A percentile compares a stretch with the other conserved stretches of the same genome.
Conservation (phyloP, 2,888 invertebrate species). For the Lysandra bellargus region DNA sequence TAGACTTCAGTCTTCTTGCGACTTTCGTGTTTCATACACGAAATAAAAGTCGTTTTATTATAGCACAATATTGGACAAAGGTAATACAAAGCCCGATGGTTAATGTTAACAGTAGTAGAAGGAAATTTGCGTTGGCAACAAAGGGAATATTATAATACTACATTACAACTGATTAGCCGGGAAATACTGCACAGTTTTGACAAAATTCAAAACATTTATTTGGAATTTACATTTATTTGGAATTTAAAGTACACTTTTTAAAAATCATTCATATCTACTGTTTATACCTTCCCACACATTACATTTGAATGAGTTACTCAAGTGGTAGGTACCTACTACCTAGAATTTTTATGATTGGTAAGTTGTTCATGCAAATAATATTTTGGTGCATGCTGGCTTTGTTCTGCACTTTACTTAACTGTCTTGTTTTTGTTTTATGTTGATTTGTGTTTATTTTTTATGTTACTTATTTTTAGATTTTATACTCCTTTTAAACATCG, state of each 20-base stretch:
- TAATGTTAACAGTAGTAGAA: too few species aligned
- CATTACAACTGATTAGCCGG: not conserved
- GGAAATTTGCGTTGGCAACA: not conserved
- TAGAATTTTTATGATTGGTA: not conserved
- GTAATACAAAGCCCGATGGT: too few species aligned
- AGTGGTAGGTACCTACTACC: not conserved
- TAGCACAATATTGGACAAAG: too few species aligned
- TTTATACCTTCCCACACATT: not conserved
- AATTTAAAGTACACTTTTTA: not conserved
- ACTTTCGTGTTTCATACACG: too few species aligned
- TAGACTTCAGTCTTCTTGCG: not conserved
- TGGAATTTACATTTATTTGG: not conserved
- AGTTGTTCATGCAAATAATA: not conserved
- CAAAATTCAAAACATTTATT: not conserved
- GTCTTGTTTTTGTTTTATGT: not conserved
- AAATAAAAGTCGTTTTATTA: too few species aligned
- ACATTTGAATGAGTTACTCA: not conserved
- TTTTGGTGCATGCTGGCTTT: constrained; percentile 23
- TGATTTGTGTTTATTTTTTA: constrained; percentile 24
- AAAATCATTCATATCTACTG: not conserved
- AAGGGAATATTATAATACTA: not conserved
- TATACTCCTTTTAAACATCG: not conserved
- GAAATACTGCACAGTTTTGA: not conserved
- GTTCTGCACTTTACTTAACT: constrained; percentile 13
- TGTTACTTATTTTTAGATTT: not conserved